These are phyloP conservation scores for Pteruthius melanotis DNA, from an alignment of 2,113 vertebrate species.

Conservation along the genomic window DNA sequence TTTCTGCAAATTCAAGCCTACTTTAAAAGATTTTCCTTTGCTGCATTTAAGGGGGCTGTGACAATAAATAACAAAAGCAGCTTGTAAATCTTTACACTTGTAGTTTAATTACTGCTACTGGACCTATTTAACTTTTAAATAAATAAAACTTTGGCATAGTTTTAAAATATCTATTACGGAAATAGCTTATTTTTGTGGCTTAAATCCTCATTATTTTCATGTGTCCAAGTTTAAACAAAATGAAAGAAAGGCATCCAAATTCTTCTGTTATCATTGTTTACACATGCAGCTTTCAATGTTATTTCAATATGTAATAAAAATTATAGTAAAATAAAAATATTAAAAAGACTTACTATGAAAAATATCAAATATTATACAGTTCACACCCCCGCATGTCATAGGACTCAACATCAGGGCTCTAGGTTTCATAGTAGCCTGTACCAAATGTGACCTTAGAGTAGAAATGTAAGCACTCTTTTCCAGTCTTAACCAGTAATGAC, in stretches of 20 bases:
- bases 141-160: not conserved
- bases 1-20: not conserved
- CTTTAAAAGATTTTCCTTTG: not conserved
- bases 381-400: not conserved
- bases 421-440: not conserved
- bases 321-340: not conserved
- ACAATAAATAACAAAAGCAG: not conserved
- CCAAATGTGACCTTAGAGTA: not conserved
- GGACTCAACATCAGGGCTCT: not conserved
- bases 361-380: not conserved
- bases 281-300: not conserved
- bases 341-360: not conserved
- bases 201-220: not conserved
- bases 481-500: not conserved
- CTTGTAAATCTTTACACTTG: not conserved
- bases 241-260: not conserved
- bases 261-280: not conserved
- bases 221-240: not conserved
- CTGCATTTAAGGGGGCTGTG: not conserved
- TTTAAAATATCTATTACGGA: not conserved
- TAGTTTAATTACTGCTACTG: not conserved
- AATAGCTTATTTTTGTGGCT: not conserved
- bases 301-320: not conserved
- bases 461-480: not conserved
- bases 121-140: not conserved